These are phyloP conservation scores for Plecotus auritus DNA, from an alignment of 2,113 vertebrate species.

Conservation along the genomic window DNA sequence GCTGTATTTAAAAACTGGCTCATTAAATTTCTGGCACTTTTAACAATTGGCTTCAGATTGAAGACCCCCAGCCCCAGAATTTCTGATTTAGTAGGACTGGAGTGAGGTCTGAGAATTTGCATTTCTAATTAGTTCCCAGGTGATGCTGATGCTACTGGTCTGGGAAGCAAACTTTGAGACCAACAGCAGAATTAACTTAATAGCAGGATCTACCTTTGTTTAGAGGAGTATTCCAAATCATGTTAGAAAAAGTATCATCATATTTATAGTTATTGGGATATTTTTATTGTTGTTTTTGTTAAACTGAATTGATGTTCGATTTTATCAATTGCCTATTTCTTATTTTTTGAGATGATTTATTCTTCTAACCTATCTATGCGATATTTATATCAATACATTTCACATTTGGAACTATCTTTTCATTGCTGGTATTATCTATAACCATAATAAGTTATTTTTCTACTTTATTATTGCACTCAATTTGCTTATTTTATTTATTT, in stretches of 20 bases:
- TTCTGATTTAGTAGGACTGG: neutral
- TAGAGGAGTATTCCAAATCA: neutral
- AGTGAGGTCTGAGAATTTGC: neutral
- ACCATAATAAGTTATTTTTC: neutral
- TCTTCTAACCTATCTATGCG: neutral
- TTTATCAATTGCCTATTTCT: neutral
- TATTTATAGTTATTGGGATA: neutral
- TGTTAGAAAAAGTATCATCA: neutral
- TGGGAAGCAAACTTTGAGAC: neutral
- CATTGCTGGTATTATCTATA: neutral
- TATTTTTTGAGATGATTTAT: neutral
- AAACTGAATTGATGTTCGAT: neutral
- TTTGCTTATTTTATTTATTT: constrained; percentile 17
- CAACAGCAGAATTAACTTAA: neutral
- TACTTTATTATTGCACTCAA: neutral
- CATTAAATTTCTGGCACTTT: neutral
- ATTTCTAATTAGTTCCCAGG: neutral
- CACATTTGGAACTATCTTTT: neutral
- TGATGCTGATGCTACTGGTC: neutral
- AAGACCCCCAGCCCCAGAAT: neutral
- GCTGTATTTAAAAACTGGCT: neutral
- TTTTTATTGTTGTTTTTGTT: neutral
- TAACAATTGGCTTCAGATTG: neutral
- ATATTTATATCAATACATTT: neutral
- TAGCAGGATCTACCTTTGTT: neutral